A percentile compares a stretch with the other conserved stretches of the same genome.
Evolutionary conservation across 2,113 vertebrate genomes (phyloP).

Genomic region (Atrichornis clamosus): DNA sequence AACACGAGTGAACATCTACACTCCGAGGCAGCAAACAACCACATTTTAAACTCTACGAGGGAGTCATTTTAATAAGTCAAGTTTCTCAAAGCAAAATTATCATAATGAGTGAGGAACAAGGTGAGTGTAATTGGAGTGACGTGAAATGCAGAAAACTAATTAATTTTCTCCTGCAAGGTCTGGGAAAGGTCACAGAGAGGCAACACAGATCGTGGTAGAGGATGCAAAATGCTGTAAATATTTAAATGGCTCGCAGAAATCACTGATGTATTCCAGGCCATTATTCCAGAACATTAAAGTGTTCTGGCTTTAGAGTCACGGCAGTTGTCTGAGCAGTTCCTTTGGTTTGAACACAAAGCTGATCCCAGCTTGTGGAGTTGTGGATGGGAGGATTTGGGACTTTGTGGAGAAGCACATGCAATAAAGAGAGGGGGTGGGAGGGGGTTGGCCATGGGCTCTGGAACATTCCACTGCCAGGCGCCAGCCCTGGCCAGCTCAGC

Average conservation of each 20-base stretch:
- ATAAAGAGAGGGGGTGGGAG: neutral
- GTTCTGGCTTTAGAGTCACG: neutral
- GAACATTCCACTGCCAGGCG: neutral
- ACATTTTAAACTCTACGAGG: neutral
- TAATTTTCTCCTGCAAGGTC: neutral
- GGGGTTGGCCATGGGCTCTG: neutral
- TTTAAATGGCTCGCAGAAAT: neutral
- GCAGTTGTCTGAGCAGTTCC: neutral
- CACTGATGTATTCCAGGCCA: neutral
- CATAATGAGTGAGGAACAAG: neutral
- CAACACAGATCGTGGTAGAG: neutral
- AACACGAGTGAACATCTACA: neutral
- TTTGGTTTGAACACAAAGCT: neutral
- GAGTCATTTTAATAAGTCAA: neutral
- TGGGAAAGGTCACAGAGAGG: neutral
- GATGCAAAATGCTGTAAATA: neutral
- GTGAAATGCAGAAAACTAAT: neutral
- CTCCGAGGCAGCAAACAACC: neutral
- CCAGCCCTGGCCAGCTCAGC: neutral
- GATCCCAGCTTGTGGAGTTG: neutral
- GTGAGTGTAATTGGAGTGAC: neutral
- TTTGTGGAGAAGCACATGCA: neutral
- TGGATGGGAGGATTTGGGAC: neutral
- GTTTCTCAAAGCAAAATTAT: constrained; percentile 4
- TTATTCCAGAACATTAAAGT: neutral